phyloP scores from a whole-genome alignment of 2,113 vertebrate genomes.

The Oenanthe oenanthe region DNA sequence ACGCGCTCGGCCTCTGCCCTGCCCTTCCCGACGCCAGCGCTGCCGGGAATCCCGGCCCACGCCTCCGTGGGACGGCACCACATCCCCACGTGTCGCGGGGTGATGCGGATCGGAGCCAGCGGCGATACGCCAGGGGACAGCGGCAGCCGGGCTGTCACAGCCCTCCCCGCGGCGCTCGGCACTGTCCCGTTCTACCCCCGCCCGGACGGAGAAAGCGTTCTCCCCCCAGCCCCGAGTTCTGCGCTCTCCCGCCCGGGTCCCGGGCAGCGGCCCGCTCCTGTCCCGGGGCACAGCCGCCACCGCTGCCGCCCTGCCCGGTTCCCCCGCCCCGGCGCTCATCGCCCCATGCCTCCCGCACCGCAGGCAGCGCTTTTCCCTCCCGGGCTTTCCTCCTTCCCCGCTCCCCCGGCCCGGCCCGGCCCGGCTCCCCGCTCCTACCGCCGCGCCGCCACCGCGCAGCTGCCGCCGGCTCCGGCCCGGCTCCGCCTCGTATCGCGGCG shows the following conservation, averaged over 20 bases:
- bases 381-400: neutral
- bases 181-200: too few species aligned
- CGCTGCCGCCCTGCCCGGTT: neutral
- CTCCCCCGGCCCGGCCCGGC: neutral
- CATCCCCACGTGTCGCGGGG: neutral
- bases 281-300: neutral
- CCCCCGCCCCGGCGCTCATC: neutral
- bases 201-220: neutral
- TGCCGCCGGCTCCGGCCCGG: neutral
- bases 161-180: too few species aligned
- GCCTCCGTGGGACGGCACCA: neutral
- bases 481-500: neutral
- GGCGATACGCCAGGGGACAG: neutral
- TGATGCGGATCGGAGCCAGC: neutral
- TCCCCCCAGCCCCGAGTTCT: neutral
- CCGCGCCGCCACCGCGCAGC: neutral
- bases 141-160: neutral
- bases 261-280: neutral
- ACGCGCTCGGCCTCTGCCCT: accelerated
- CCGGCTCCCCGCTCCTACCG: neutral
- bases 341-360: neutral
- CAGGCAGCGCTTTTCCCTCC: neutral
- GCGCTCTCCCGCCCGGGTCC: neutral
- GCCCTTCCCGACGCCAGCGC: neutral
- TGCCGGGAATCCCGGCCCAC: neutral